Base-by-base conservation (phyloP, 2,113 vertebrate species). In the Noturus placidus region DNA sequence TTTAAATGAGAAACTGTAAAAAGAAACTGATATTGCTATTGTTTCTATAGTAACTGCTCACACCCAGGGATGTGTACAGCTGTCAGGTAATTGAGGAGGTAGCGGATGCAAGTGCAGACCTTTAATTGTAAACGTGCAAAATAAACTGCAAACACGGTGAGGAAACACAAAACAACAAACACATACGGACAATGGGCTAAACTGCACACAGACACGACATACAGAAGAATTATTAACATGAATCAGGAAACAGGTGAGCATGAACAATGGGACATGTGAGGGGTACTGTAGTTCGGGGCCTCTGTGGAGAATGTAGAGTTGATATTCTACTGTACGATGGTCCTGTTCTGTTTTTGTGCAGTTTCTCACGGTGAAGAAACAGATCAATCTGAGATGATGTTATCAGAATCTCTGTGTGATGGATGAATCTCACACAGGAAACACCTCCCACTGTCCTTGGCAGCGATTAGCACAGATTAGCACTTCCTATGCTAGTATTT, bases 401-500 rank as follows among this genome's bases (percentile, higher is more conserved):
- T 13, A 3, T 59, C 25, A 42, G 35, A 74, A 76, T 25, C 72
- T 76, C 5, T 22, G 72, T 25, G 22, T 14, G 7, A 11, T 46
- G 38, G 20, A 46, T 46, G 27, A 42, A 52, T 33, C 19, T 38
- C 79, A 59, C 20, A 81, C 54, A 57, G 79, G 79, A 81, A 81
- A 59, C 30, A 5, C 35, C 79, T 59, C 79, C 79, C 33, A 38
- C 10, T 2, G 33, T 38, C 54, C 30, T 35, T 59, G 56, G 56
- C 30, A 59, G 33, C 11, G 30, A 81, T 14, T 59, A 35, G 20
- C 56, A 81, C 56, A 81, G 63, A 67, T 50, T 69, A 67, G 38
- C 4, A 11, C 82, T 33, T 83, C 82, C 63, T 69, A 19, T 20
- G 42, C 42, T 69, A 83, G 63, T 52, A 83, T 69, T 52, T 83